A percentile compares a stretch with the other conserved stretches of the same genome.
These are phyloP conservation scores for Ophthalmolycus amberensis DNA, from an alignment of 2,113 vertebrate species.

Conservation along the genomic window DNA sequence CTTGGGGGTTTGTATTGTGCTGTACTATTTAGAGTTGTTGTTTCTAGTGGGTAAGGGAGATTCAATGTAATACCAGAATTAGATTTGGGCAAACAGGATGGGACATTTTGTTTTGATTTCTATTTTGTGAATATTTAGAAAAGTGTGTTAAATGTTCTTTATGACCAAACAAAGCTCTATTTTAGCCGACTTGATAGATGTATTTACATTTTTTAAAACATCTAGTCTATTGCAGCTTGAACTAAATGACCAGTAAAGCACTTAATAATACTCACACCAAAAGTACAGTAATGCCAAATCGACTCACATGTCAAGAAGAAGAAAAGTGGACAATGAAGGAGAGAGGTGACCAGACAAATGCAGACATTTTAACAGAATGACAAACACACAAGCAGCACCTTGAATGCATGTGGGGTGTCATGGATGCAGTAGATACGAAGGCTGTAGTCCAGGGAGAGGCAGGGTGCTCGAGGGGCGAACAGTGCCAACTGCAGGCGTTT, in stretches of 20 bases:
- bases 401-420: conserved; percentile 92
- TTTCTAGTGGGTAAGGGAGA: conserved; percentile 14
- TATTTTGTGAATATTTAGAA: not conserved
- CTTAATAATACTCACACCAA: not conserved
- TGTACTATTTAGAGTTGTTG: conserved; percentile 30
- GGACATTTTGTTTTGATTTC: conserved; percentile 15
- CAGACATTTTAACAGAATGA: not conserved
- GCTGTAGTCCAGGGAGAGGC: conserved; percentile 96
- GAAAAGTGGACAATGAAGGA: not conserved
- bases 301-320: not conserved
- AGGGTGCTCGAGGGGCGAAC: conserved; percentile 90
- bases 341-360: not conserved
- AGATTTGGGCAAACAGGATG: conserved; percentile 21
- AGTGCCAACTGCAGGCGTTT: conserved; percentile 96
- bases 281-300: not conserved
- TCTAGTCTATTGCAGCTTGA: not conserved
- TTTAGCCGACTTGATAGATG: not conserved
- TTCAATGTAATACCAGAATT: conserved; percentile 26
- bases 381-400: conserved; percentile 79
- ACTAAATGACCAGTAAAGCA: not conserved
- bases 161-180: not conserved
- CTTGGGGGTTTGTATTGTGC: conserved; percentile 10
- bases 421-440: conserved; percentile 97
- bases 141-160: not conserved
- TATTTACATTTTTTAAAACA: not conserved